Percentiles rank a stretch among this genome's conserved stretches.
phyloP scores from a whole-genome alignment of 2,888 invertebrate species.

The Candidula unifasciata region DNA sequence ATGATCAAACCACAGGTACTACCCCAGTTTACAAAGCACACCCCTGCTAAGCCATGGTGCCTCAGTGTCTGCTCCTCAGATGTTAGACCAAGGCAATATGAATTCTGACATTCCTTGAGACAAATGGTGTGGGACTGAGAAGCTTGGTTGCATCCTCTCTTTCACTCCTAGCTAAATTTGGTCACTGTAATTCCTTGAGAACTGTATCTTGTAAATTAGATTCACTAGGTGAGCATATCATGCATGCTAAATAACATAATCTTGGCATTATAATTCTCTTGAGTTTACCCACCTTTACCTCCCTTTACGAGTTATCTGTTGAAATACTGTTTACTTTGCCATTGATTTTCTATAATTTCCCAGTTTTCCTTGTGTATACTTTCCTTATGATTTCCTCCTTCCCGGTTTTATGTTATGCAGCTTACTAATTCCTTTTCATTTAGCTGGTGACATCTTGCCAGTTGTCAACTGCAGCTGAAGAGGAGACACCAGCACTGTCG shows the following conservation, averaged over 20 bases:
- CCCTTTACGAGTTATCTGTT: constrained; percentile 12
- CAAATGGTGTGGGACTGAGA: constrained; percentile 51
- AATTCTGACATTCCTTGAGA: constrained; percentile 49
- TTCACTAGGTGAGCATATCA: constrained; percentile 36
- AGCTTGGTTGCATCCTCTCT: constrained; percentile 39
- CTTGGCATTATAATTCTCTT: constrained; percentile 23
- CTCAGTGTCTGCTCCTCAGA: constrained; percentile 50
- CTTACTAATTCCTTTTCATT: constrained; percentile 48
- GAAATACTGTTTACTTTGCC: constrained; percentile 33
- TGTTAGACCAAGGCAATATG: constrained; percentile 29
- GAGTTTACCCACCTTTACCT: constrained; percentile 23
- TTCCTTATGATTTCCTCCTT: background rate
- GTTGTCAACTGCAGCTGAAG: background rate
- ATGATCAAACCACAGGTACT: constrained; percentile 78
- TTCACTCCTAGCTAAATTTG: constrained; percentile 29
- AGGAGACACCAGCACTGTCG: constrained; percentile 38
- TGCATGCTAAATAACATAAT: constrained; percentile 39
- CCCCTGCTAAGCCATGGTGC: constrained; percentile 42
- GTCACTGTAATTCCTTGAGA: constrained; percentile 34
- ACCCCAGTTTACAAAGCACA: constrained; percentile 41
- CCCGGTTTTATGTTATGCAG: constrained; percentile 42
- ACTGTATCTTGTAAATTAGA: constrained; percentile 30
- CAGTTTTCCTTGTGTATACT: constrained; percentile 30
- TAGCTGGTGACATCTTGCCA: constrained; percentile 33
- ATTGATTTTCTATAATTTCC: constrained; percentile 22